Evolutionary conservation across 2,888 invertebrate species (phyloP), one percentile per base, ranked within the genome.

Genomic region (Rhorus exstirpatorius): DNA sequence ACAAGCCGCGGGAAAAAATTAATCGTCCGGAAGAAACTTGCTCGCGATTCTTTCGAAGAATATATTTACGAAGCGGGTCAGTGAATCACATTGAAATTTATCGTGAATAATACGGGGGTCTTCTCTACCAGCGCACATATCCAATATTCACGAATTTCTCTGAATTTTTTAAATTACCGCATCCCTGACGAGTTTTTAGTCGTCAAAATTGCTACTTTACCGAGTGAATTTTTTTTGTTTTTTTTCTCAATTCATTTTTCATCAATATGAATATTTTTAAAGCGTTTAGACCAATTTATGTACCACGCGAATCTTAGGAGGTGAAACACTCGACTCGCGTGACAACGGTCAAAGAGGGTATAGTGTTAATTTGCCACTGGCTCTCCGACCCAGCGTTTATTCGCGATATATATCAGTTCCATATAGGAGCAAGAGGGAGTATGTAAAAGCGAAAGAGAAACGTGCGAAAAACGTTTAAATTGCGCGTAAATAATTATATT

Each of bases 401-500:
- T 10, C 38, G 38, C 1, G 8, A 38, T 46, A 46, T 46, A n/a
- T n/a, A 1, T 10, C 21, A 24, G 51, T 6, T 46, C 17, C 46
- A 17, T 46, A 46, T 46, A 26, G 4, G 2, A 26, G 21, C 26
- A 17, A 21, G 24, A 63, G 26, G 8, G 4, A 35, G 21, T 35
- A 61, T 35, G 63, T 26, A 35, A 67, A 72, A 53, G 24, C 19
- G 83, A 76, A 55, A 80, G 81, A 78, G 82, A 71, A 82, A 83
- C 44, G 92, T 87, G 91, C 90, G 79, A 92, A 93, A 92, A 92
- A 92, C 91, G 90, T 89, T 90, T 89, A 92, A 92, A 93, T 92
- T 92, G 92, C 91, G 91, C 92, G 91, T 93, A 92, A 92, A 93
- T 92, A 93, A 92, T 93, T 92, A 92, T 93, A 92, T 93, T 93